phyloP scores from a whole-genome alignment of 2,888 invertebrate species.

The Agrochola macilenta region DNA sequence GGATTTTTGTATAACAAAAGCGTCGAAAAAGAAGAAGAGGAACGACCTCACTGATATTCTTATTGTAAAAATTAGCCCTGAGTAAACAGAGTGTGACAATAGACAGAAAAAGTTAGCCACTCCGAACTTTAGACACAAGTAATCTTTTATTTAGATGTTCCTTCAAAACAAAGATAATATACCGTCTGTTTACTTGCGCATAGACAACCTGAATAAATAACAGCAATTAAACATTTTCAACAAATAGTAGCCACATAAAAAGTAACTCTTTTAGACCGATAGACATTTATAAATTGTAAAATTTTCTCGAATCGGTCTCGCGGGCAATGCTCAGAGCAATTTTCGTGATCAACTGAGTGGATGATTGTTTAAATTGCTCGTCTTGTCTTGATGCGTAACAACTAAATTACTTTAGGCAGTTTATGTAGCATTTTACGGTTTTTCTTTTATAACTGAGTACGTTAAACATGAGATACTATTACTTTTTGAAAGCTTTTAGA shows the following conservation, averaged over 20 bases:
- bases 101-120: constrained; percentile 40
- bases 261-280: constrained; percentile 55
- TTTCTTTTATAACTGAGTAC: constrained; percentile 38
- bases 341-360: constrained; percentile 78
- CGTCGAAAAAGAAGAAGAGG: constrained; percentile 41
- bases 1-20: constrained; percentile 65
- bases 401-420: constrained; percentile 63
- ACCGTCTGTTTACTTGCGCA: background rate
- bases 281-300: constrained; percentile 59
- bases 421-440: constrained; percentile 54
- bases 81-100: constrained; percentile 58
- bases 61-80: constrained; percentile 53
- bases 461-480: constrained; percentile 34
- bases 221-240: constrained; percentile 22
- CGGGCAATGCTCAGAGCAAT: constrained; percentile 71
- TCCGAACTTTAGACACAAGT: constrained; percentile 43
- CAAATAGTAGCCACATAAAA: constrained; percentile 42
- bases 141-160: constrained; percentile 37
- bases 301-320: constrained; percentile 51
- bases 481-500: constrained; percentile 21
- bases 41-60: constrained; percentile 42
- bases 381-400: constrained; percentile 68
- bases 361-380: constrained; percentile 76
- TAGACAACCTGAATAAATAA: constrained; percentile 16
- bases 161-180: constrained; percentile 9